These are phyloP conservation scores for Meteorus cinctellus DNA, from an alignment of 2,888 invertebrate genomes.

Conservation along the genomic window DNA sequence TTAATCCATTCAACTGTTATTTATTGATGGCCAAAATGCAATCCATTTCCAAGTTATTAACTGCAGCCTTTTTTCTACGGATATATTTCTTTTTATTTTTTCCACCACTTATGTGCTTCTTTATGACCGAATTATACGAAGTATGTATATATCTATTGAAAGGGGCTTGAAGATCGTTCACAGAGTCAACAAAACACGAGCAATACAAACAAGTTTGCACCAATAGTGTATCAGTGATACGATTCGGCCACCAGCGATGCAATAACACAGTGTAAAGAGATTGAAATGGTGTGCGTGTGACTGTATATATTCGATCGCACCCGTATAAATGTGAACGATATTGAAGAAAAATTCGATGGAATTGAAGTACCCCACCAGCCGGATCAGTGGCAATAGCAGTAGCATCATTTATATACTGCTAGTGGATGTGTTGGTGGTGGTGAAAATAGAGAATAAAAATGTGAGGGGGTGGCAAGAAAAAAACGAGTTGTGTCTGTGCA, in stretches of 20 bases:
- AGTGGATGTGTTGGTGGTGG: neutral
- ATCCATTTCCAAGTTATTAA: conserved; percentile 4
- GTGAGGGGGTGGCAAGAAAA: neutral
- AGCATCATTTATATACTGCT: conserved; percentile 4
- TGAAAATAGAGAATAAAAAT: neutral
- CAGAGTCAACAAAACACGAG: conserved; percentile 48
- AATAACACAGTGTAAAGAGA: conserved; percentile 9
- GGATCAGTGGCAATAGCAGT: conserved; percentile 1
- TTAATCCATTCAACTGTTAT: conserved; percentile 16
- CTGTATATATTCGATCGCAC: neutral
- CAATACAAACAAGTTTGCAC: conserved; percentile 51
- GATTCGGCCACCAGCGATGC: neutral
- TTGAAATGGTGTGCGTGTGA: conserved; percentile 7
- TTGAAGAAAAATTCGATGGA: conserved; percentile 37
- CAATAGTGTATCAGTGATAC: conserved; percentile 12
- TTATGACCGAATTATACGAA: neutral
- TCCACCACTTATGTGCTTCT: neutral
- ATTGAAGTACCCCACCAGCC: conserved; percentile 6
- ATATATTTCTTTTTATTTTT: neutral
- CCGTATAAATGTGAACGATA: neutral
- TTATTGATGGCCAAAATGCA: neutral
- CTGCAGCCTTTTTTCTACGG: neutral
- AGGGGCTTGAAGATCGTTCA: conserved; percentile 48
- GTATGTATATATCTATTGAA: conserved; percentile 5
- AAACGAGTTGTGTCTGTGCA: conserved; percentile 9